A percentile compares a stretch with the other conserved stretches of the same genome.
phyloP scores from a whole-genome alignment of 2,797 vertebrate species.

The Melanotaenia boesemani region DNA sequence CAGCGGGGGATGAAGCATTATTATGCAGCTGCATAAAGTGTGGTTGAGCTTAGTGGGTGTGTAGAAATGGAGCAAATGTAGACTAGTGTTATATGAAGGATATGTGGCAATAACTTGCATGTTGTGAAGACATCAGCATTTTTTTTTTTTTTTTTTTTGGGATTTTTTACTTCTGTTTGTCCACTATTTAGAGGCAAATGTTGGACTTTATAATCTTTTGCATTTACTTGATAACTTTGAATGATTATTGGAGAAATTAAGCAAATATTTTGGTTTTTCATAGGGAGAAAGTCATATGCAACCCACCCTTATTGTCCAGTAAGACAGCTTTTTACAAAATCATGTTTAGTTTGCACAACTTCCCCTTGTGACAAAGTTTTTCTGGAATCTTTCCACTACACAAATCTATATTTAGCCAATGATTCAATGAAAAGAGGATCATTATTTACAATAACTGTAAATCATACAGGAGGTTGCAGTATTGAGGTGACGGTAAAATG shows the following conservation, averaged over 20 bases:
- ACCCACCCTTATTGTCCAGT: neutral
- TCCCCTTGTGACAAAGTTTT: too few relatives aligned
- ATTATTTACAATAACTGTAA: conserved; percentile 2
- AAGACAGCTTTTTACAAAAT: neutral
- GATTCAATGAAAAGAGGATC: conserved; percentile 18
- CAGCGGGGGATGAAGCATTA: conserved; percentile 3
- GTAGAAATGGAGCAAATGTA: neutral
- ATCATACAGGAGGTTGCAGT: conserved; percentile 3
- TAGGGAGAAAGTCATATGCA: neutral
- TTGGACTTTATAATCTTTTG: neutral
- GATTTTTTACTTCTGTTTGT: neutral
- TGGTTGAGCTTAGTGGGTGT: neutral
- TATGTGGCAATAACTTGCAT: neutral
- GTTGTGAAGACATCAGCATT: too few relatives aligned
- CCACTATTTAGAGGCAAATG: neutral
- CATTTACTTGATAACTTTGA: neutral
- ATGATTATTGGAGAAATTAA: neutral
- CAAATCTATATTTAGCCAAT: conserved; percentile 28
- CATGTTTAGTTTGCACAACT: too few relatives aligned
- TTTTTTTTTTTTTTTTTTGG: neutral
- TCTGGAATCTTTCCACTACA: neutral
- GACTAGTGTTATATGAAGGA: neutral
- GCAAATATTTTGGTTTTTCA: neutral
- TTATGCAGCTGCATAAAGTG: neutral
- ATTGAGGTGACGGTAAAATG: neutral